Evolutionary conservation across 2,113 vertebrate species (phyloP).

Genomic region (Progne subis): DNA sequence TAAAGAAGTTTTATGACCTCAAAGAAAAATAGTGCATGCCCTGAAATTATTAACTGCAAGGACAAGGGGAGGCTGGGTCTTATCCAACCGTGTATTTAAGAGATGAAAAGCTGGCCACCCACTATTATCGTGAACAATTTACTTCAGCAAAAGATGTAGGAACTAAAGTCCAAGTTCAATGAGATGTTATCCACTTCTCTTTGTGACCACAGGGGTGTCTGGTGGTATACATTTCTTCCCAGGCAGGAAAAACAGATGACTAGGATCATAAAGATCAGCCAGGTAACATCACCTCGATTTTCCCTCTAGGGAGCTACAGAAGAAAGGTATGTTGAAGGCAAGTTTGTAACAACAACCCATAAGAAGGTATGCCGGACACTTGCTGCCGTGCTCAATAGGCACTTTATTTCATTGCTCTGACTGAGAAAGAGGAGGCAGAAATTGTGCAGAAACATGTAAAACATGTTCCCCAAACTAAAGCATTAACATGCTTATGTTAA

Average conservation of each 20-base stretch:
- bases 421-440: not conserved
- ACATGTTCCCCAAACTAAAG: not conserved
- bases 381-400: not conserved
- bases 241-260: not conserved
- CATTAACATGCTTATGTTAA: not conserved
- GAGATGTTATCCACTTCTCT: not conserved
- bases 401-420: not conserved
- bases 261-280: not conserved
- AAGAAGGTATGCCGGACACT: not conserved
- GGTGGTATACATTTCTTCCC: not conserved
- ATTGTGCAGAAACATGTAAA: not conserved
- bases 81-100: not conserved
- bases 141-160: not conserved
- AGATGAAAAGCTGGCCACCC: not conserved
- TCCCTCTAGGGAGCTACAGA: not conserved
- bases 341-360: not conserved
- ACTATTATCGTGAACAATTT: not conserved
- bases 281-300: not conserved
- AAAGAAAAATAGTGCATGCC: not conserved
- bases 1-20: not conserved
- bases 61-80: accelerated
- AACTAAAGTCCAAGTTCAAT: not conserved
- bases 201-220: not conserved
- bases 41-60: not conserved
- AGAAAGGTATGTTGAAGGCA: not conserved